These are phyloP conservation scores for Neuroscelio doddi DNA, from an alignment of 2,888 invertebrate genomes.

Conservation along the genomic window DNA sequence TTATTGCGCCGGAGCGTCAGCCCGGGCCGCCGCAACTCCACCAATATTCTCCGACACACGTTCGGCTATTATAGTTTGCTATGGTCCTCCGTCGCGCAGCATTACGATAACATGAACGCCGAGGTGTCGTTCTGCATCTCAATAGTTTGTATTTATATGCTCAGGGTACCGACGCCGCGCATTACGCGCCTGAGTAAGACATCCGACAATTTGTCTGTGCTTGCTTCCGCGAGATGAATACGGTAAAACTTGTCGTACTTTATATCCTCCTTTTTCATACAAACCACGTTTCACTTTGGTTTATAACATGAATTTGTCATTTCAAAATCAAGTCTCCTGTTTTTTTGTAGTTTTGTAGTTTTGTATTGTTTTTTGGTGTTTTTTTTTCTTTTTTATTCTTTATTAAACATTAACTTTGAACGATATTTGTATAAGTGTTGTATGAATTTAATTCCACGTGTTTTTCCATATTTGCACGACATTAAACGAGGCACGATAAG, in stretches of 20 bases:
- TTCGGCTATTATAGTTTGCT: slow-evolving; percentile 47
- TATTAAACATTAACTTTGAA: too few relatives aligned
- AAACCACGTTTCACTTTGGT: too few relatives aligned
- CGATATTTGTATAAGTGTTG: too few relatives aligned
- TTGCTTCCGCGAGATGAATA: not conserved
- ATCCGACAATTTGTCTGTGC: slow-evolving; percentile 1
- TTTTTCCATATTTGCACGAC: too few relatives aligned
- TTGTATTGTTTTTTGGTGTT: too few relatives aligned
- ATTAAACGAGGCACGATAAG: too few relatives aligned
- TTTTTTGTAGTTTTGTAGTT: not conserved
- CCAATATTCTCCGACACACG: slow-evolving; percentile 40
- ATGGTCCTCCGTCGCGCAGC: slow-evolving; percentile 44
- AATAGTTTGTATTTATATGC: slow-evolving; percentile 64
- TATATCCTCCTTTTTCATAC: too few relatives aligned
- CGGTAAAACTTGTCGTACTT: too few relatives aligned
- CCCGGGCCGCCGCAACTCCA: slow-evolving; percentile 17
- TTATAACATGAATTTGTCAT: too few relatives aligned
- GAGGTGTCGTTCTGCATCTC: slow-evolving; percentile 66
- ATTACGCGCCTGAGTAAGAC: slow-evolving; percentile 27
- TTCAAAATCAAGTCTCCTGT: too few relatives aligned
- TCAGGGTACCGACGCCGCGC: slow-evolving; percentile 47
- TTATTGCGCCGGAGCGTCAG: slow-evolving; percentile 11
- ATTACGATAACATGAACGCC: slow-evolving; percentile 43
- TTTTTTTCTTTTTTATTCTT: too few relatives aligned
- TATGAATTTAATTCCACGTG: too few relatives aligned